phyloP scores from a whole-genome alignment of 2,113 vertebrate species.

The Cheilinus undulatus region DNA sequence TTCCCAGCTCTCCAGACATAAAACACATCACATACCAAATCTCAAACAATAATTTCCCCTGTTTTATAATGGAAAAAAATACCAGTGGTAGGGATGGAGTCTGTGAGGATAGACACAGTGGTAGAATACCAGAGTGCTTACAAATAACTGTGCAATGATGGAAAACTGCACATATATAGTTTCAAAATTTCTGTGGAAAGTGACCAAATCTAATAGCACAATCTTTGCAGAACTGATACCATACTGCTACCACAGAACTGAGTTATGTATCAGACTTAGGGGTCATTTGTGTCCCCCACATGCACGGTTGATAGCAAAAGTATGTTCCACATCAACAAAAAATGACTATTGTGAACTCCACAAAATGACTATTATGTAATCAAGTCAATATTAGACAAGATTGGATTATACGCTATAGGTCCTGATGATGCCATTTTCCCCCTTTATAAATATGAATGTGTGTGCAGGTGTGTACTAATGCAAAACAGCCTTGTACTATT shows the following conservation, averaged over 20 bases:
- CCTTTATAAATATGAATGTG: not conserved
- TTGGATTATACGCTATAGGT: not conserved
- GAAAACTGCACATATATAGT: no score
- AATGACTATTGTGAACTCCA: not conserved
- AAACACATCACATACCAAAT: constrained; percentile 37
- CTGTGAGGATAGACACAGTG: constrained; percentile 1
- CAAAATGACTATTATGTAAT: constrained; percentile 4
- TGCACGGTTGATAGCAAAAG: no score
- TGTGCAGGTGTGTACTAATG: constrained; percentile 15
- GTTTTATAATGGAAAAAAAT: no score
- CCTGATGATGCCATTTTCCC: constrained; percentile 8
- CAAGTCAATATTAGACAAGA: not conserved
- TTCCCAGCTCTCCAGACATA: no score
- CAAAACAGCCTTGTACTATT: constrained; percentile 9
- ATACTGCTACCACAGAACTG: constrained; percentile 31
- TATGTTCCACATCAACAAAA: no score
- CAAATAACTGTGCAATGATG: no score
- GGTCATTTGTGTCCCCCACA: no score
- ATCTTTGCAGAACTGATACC: constrained; percentile 55
- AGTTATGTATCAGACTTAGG: not conserved
- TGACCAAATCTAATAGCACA: constrained; percentile 75
- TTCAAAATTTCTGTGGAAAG: no score
- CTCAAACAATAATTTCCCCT: constrained; percentile 5
- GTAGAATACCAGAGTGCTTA: constrained; percentile 40
- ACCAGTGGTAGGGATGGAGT: constrained; percentile 9